Evolutionary conservation across 2,797 vertebrate genomes (phyloP).

Genomic region (Synanceia verrucosa): DNA sequence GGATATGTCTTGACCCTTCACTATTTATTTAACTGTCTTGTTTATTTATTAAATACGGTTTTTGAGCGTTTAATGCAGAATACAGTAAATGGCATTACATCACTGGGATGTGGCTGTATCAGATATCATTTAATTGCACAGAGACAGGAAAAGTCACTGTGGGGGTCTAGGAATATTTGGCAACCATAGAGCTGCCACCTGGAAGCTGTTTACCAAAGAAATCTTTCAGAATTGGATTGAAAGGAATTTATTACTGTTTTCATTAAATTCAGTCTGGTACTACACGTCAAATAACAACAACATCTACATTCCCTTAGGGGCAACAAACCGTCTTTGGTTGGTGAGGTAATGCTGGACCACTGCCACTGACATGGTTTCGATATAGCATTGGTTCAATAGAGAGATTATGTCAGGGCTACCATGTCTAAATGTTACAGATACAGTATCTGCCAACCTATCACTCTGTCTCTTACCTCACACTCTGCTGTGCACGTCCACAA

Average conservation of each 20-base stretch:
- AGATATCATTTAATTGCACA: neutral
- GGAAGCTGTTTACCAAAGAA: slow-evolving; percentile 1
- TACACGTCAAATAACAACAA: neutral
- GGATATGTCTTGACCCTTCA: neutral
- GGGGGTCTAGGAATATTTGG: too few species aligned
- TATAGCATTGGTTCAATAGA: slow-evolving; percentile 30
- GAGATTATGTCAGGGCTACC: slow-evolving; percentile 31
- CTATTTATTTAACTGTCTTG: neutral
- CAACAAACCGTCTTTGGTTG: neutral
- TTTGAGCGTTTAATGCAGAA: neutral
- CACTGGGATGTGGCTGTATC: neutral
- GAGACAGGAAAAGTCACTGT: neutral
- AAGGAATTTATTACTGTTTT: neutral
- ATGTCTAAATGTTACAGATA: slow-evolving; percentile 62
- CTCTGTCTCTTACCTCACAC: slow-evolving; percentile 37
- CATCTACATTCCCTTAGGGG: slow-evolving; percentile 3
- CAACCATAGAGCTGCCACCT: neutral
- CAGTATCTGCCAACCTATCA: slow-evolving; percentile 46
- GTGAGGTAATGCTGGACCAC: slow-evolving; percentile 39
- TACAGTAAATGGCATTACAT: neutral
- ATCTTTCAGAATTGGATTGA: neutral
- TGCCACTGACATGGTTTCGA: slow-evolving; percentile 15
- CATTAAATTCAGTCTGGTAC: neutral
- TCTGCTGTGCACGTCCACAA: slow-evolving; percentile 44
- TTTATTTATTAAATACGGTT: neutral